Percentiles rank a stretch among this genome's conserved stretches.
These are phyloP conservation scores for Rynchops niger DNA, from an alignment of 2,113 vertebrate genomes.

Conservation along the genomic window DNA sequence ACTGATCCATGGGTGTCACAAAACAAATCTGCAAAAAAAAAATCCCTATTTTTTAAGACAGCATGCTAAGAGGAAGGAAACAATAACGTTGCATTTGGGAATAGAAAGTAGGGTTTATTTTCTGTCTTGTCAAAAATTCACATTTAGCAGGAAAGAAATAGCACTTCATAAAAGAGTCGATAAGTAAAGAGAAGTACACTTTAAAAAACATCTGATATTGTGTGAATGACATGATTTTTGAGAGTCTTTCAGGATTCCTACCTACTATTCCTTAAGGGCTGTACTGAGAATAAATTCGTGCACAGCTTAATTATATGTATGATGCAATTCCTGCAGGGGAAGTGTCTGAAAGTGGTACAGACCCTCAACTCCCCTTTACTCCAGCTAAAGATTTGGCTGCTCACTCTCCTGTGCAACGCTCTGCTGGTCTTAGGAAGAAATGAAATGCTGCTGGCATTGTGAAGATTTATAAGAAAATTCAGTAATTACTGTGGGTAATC, in stretches of 20 bases:
- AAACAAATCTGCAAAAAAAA: not conserved
- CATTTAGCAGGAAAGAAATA: not conserved
- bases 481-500: not conserved
- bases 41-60: not conserved
- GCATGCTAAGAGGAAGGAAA: not conserved
- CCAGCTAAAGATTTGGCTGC: not conserved
- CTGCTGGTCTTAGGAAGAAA: not conserved
- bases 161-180: not conserved
- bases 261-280: not conserved
- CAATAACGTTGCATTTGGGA: not conserved
- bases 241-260: not conserved
- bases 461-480: not conserved
- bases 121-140: not conserved
- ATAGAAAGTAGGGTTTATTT: not conserved
- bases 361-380: not conserved
- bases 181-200: not conserved
- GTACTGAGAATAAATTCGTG: not conserved
- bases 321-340: not conserved
- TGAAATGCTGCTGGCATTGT: not conserved
- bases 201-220: not conserved
- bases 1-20: not conserved
- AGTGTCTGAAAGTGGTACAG: not conserved
- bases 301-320: not conserved
- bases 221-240: not conserved
- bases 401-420: not conserved